Evolutionary conservation across 2,888 invertebrate species (phyloP).

Genomic region (Drosophila bunnanda): DNA sequence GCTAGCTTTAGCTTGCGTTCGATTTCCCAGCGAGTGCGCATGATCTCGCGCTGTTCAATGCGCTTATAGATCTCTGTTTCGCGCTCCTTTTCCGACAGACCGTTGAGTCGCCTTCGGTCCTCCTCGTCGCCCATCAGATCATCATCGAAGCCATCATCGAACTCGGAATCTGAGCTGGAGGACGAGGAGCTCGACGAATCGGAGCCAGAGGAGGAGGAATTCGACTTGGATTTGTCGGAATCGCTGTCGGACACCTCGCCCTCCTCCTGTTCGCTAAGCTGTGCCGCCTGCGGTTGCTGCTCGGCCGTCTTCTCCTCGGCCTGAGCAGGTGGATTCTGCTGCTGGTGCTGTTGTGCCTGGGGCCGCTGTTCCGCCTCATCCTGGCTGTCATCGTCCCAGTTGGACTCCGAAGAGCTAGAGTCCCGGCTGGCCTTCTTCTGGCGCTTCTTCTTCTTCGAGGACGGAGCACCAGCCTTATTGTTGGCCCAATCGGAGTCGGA

Average conservation of each 20-base stretch:
- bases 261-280: slow-evolving; percentile 90
- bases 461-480: slow-evolving; percentile 79
- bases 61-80: slow-evolving; percentile 99
- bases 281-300: slow-evolving; percentile 58
- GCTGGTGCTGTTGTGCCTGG: slow-evolving; percentile 15
- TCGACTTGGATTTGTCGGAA: slow-evolving; percentile 82
- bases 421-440: slow-evolving; percentile 80
- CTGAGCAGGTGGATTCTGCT: slow-evolving; percentile 11
- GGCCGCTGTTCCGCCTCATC: slow-evolving; percentile 71
- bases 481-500: slow-evolving; percentile 87
- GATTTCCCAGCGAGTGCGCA: slow-evolving; percentile 98
- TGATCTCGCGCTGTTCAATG: slow-evolving; percentile 96
- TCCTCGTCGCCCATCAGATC: slow-evolving; percentile 98
- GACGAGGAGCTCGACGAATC: slow-evolving; percentile 80
- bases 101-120: slow-evolving; percentile 94
- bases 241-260: slow-evolving; percentile 92
- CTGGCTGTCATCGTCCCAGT: slow-evolving; percentile 82
- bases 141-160: slow-evolving; percentile 98
- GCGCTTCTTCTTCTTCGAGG: slow-evolving; percentile 84
- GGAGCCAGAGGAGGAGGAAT: slow-evolving; percentile 62
- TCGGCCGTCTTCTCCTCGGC: slow-evolving; percentile 69
- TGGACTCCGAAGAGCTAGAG: slow-evolving; percentile 83
- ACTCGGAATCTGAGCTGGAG: slow-evolving; percentile 91
- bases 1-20: slow-evolving; percentile 96
- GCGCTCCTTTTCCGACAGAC: slow-evolving; percentile 97